These are phyloP conservation scores for Helogale parvula DNA, from an alignment of 2,113 vertebrate genomes.

Conservation along the genomic window DNA sequence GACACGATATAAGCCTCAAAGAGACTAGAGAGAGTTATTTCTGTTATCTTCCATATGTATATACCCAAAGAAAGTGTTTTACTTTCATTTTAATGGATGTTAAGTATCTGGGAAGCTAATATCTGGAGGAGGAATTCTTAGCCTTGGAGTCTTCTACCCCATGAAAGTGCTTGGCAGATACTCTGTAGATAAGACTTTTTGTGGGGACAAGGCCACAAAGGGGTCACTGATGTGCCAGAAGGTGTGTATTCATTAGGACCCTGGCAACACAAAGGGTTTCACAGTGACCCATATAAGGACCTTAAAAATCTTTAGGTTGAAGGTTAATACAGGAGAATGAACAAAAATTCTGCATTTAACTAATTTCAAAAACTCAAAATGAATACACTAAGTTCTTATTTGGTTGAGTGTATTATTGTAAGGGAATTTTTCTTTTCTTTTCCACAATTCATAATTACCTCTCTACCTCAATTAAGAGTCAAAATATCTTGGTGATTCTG, in stretches of 20 bases:
- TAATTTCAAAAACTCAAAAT: background rate
- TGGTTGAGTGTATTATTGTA: background rate
- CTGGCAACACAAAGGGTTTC: conserved; percentile 30
- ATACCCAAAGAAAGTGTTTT: background rate
- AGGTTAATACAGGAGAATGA: background rate
- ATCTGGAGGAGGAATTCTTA: background rate
- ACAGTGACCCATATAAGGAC: background rate
- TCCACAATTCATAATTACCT: conserved; percentile 28
- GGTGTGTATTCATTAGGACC: background rate
- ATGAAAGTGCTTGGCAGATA: background rate
- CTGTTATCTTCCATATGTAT: background rate
- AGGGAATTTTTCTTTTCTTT: background rate
- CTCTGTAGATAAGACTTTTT: background rate
- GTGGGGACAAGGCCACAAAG: background rate
- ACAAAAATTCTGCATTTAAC: conserved; percentile 28
- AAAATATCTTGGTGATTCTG: conserved; percentile 32
- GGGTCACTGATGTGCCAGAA: background rate
- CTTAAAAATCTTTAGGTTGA: background rate
- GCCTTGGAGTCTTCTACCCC: background rate
- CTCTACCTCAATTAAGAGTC: background rate
- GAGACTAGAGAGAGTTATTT: background rate
- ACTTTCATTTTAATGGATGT: conserved; percentile 20
- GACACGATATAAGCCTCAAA: background rate
- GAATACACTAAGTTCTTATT: conserved; percentile 18
- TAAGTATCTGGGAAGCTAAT: background rate